A percentile compares a stretch with the other conserved stretches of the same genome.
These are phyloP conservation scores for Aurelia coerulea DNA, from an alignment of 30 jellyfish, hydroid and myxozoan genomes.

Conservation along the genomic window DNA sequence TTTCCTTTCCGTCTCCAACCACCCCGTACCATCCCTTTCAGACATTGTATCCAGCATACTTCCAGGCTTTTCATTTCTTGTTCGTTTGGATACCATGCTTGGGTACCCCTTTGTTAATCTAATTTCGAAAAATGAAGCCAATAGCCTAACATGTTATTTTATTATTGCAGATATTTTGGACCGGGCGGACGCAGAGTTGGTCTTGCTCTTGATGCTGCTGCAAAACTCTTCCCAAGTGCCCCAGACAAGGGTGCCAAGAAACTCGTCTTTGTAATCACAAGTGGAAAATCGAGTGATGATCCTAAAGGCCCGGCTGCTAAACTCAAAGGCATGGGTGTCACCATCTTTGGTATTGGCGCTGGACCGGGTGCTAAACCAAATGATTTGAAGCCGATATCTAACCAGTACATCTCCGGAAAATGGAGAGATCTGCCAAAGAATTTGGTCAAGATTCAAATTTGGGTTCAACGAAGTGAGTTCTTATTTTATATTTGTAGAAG, in stretches of 20 bases:
- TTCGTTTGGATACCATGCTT: no score
- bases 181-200: constrained; percentile 90
- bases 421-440: constrained; percentile 82
- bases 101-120: no score
- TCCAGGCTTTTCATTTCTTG: no score
- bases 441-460: constrained; percentile 65
- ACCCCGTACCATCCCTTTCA: no score
- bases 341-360: constrained; percentile 84
- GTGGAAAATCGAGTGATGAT: constrained; percentile 90
- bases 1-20: no score
- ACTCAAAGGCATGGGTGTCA: constrained; percentile 75
- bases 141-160: no score
- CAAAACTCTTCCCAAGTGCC: constrained; percentile 54
- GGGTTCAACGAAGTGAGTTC: constrained; percentile 33
- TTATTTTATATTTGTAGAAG: neutral
- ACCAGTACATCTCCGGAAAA: constrained; percentile 62
- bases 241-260: constrained; percentile 77
- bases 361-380: constrained; percentile 78
- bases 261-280: constrained; percentile 77
- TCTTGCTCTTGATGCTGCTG: constrained; percentile 77
- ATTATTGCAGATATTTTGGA: constrained; percentile 49
- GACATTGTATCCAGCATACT: no score
- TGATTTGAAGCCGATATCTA: constrained; percentile 82
- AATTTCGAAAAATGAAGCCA: no score
- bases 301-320: constrained; percentile 86